Evolutionary conservation across 2,113 vertebrate species (phyloP).

Genomic region (Lanius ludovicianus): DNA sequence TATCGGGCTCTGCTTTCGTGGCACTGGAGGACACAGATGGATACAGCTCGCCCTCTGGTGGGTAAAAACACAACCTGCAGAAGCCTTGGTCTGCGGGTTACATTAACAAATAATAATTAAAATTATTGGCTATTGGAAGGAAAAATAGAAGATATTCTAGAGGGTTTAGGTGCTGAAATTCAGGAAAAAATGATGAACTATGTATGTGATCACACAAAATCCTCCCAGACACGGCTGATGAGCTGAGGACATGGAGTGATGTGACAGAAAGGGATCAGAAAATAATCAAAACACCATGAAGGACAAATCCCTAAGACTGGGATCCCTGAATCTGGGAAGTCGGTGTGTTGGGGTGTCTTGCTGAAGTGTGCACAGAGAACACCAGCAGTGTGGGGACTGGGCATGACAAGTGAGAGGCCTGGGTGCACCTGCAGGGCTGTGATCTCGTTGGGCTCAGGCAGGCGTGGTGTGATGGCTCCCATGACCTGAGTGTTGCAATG

Average conservation of each 20-base stretch:
- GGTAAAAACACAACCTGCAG: not conserved
- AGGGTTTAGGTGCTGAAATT: not conserved
- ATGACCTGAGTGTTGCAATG: rapidly evolving
- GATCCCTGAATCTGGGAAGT: not conserved
- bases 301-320: not conserved
- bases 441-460: not conserved
- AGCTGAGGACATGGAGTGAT: rapidly evolving
- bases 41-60: slow-evolving; percentile 53
- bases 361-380: not conserved
- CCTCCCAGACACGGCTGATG: not conserved
- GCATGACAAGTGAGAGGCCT: not conserved
- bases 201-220: not conserved
- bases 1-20: not conserved
- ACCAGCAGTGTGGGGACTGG: too few relatives aligned
- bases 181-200: not conserved
- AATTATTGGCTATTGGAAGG: not conserved
- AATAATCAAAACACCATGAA: not conserved
- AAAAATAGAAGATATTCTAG: not conserved
- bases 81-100: not conserved
- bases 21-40: not conserved
- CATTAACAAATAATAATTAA: not conserved
- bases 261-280: not conserved
- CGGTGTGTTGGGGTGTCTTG: not conserved
- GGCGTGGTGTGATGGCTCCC: not conserved
- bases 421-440: not conserved